Evolutionary conservation across 2,888 invertebrate genomes (phyloP).

Genomic region (Epicampocera succincta): DNA sequence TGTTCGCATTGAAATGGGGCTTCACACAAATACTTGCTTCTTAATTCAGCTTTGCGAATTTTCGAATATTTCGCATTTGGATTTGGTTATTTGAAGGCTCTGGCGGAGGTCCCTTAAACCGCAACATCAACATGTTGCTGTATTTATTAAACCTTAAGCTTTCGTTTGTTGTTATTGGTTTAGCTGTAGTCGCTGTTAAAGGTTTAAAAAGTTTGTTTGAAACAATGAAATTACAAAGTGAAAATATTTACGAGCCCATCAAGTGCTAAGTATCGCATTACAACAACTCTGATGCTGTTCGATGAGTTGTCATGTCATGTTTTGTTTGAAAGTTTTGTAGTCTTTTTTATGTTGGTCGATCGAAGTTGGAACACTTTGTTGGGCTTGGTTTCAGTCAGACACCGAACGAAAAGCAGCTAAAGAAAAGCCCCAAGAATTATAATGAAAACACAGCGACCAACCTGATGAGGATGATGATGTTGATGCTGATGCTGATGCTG

Average conservation of each 20-base stretch:
- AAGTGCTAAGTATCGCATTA: conserved; percentile 81
- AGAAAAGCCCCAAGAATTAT: conserved; percentile 11
- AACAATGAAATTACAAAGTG: conserved; percentile 68
- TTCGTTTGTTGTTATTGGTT: conserved; percentile 21
- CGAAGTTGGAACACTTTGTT: conserved; percentile 46
- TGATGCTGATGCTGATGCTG: too few species aligned
- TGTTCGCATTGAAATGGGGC: too few species aligned
- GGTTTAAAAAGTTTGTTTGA: conserved; percentile 72
- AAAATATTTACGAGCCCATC: conserved; percentile 81
- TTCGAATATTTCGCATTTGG: too few species aligned
- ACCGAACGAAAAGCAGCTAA: background rate
- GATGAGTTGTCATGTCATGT: conserved; percentile 81
- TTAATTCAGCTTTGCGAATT: too few species aligned
- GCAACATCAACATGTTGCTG: conserved; percentile 36
- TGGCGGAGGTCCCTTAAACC: conserved; percentile 21
- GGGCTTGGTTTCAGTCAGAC: conserved; percentile 45
- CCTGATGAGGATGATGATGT: conserved; percentile 69
- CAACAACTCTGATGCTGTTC: conserved; percentile 80
- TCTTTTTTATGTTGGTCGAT: conserved; percentile 22
- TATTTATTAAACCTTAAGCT: conserved; percentile 35
- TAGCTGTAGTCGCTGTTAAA: conserved; percentile 5
- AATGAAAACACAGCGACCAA: conserved; percentile 45
- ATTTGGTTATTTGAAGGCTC: background rate
- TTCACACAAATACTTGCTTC: too few species aligned
- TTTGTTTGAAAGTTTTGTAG: conserved; percentile 70